A percentile compares a stretch with the other conserved stretches of the same genome.
Evolutionary conservation across 2,797 vertebrate species (phyloP).

Genomic region (Sardinella longiceps): DNA sequence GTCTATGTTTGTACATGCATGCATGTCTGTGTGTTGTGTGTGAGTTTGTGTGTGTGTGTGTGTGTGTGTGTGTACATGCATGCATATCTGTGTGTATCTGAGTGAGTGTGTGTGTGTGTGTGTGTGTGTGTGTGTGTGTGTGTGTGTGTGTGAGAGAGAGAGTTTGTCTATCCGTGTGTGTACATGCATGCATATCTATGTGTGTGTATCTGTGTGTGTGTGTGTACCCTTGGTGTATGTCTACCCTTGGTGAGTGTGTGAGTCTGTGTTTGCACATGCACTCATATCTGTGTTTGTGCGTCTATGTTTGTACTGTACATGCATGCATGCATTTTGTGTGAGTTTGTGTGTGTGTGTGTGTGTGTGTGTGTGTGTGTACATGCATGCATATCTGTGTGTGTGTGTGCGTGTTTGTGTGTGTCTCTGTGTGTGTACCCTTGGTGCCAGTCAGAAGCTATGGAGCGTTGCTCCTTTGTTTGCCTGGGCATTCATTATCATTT

Average conservation of each 20-base stretch:
- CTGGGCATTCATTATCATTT: slow-evolving; percentile 36
- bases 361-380: slow-evolving; percentile 17
- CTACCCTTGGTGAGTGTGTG: not conserved
- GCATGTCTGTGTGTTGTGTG: not conserved
- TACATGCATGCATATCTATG: slow-evolving; percentile 12
- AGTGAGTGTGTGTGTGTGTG: not conserved
- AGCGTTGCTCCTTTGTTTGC: slow-evolving; percentile 32
- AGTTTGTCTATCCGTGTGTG: too few relatives aligned
- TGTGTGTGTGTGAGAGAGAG: too few relatives aligned
- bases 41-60: not conserved
- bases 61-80: not conserved
- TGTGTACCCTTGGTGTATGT: too few relatives aligned
- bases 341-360: slow-evolving; percentile 31
- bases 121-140: not conserved
- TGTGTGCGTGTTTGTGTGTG: not conserved
- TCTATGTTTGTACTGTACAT: slow-evolving; percentile 16
- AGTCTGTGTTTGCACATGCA: not conserved
- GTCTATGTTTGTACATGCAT: not conserved
- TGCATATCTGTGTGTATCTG: not conserved
- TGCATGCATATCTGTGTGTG: slow-evolving; percentile 5
- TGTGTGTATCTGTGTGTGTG: slow-evolving; percentile 23
- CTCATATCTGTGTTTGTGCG: not conserved
- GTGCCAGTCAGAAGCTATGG: not conserved
- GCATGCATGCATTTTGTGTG: slow-evolving; percentile 10
- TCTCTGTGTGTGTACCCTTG: slow-evolving; percentile 35